phyloP scores from a whole-genome alignment of 2,113 vertebrate genomes.

The Forbesichthys papilliferus region DNA sequence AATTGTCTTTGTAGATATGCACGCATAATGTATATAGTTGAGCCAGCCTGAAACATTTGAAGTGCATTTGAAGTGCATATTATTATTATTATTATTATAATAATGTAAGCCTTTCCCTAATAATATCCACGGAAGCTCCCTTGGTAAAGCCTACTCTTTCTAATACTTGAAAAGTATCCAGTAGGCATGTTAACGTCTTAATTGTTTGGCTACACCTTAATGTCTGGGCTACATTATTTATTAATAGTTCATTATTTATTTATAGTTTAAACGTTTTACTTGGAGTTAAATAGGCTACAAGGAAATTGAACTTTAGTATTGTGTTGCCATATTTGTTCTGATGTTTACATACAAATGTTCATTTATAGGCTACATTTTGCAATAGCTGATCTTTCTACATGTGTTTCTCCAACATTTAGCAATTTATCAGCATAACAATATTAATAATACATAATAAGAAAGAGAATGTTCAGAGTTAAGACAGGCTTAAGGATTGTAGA shows the following conservation, averaged over 20 bases:
- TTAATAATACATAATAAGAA: slow-evolving; percentile 17
- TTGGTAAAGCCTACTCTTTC: not conserved
- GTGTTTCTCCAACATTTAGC: slow-evolving; percentile 47
- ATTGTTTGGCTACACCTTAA: not conserved
- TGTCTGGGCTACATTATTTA: not conserved
- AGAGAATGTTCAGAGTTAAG: slow-evolving; percentile 8
- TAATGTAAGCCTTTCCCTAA: not conserved
- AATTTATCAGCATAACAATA: slow-evolving; percentile 36
- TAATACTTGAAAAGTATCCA: not conserved
- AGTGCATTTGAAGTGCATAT: too few species aligned
- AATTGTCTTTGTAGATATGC: slow-evolving; percentile 45
- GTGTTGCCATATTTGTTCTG: too few species aligned
- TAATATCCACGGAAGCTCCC: not conserved
- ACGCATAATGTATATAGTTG: slow-evolving; percentile 24
- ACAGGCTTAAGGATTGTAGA: slow-evolving; percentile 8
- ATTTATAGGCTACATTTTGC: not conserved
- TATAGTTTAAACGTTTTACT: too few species aligned
- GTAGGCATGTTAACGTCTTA: not conserved
- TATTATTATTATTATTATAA: slow-evolving; percentile 15
- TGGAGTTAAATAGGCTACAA: too few species aligned
- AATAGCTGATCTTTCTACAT: slow-evolving; percentile 33
- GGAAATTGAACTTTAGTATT: too few species aligned
- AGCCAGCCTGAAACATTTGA: slow-evolving; percentile 40
- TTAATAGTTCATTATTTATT: not conserved
- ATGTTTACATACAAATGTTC: not conserved